Evolutionary conservation across 2,888 invertebrate species (phyloP).

Genomic region (Pollenia labialis): DNA sequence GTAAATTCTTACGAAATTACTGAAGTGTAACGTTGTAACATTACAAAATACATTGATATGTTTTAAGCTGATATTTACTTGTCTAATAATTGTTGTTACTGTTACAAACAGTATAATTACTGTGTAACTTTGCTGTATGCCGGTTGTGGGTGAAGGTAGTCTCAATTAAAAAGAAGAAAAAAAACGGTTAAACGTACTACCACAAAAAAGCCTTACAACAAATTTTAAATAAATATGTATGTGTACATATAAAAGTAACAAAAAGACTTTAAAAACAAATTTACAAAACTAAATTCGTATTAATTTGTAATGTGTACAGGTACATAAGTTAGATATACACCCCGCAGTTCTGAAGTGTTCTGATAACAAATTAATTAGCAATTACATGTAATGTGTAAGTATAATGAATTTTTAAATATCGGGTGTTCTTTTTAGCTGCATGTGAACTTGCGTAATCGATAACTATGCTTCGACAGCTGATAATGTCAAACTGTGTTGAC

Average conservation of each 20-base stretch:
- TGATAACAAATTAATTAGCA: too few relatives aligned
- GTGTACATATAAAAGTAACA: not conserved
- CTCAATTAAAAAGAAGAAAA: not conserved
- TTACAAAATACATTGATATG: not conserved
- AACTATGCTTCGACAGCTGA: too few relatives aligned
- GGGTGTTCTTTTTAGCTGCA: too few relatives aligned
- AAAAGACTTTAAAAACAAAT: conserved; percentile 1
- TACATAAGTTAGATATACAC: not conserved
- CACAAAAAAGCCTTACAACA: not conserved
- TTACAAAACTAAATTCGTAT: conserved; percentile 13
- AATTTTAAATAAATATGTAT: not conserved
- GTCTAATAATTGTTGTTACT: not conserved
- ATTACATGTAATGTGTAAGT: too few relatives aligned
- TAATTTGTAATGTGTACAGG: not conserved
- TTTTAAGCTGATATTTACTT: not conserved
- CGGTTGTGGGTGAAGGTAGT: conserved; percentile 60
- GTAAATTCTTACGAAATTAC: conserved; percentile 25
- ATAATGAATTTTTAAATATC: too few relatives aligned
- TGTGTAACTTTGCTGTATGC: conserved; percentile 3
- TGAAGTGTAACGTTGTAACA: conserved; percentile 9
- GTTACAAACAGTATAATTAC: conserved; percentile 22
- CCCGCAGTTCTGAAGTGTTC: conserved; percentile 1
- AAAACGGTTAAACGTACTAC: not conserved
- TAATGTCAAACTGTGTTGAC: too few relatives aligned
- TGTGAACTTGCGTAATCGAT: too few relatives aligned